Percentiles rank a stretch among this genome's conserved stretches.
Evolutionary conservation across 2,888 invertebrate genomes (phyloP).

Genomic region (Melanargia galathea): DNA sequence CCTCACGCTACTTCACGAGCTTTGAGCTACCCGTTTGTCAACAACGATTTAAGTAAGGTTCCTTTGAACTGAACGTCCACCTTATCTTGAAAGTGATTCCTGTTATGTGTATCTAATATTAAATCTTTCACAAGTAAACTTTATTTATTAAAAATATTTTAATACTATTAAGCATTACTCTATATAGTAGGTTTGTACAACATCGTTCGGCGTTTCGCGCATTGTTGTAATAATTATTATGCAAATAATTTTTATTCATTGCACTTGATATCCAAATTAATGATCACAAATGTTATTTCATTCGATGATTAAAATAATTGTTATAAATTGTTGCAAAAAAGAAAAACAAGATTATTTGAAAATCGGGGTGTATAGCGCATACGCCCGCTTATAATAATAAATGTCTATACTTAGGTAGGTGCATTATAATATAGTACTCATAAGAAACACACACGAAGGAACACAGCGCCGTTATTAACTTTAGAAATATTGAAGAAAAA

Average conservation of each 20-base stretch:
- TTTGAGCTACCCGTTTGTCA: slow-evolving; percentile 41
- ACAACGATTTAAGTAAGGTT: slow-evolving; percentile 33
- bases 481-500: slow-evolving; percentile 47
- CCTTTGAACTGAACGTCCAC: slow-evolving; percentile 3
- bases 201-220: not conserved
- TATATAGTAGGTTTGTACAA: not conserved
- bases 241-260: not conserved
- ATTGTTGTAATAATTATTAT: slow-evolving; percentile 8
- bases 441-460: slow-evolving; percentile 16
- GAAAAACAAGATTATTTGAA: slow-evolving; percentile 1
- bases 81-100: not conserved
- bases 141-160: not conserved
- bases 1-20: slow-evolving; percentile 47
- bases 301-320: not conserved
- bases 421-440: slow-evolving; percentile 16
- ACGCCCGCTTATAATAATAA: slow-evolving; percentile 4
- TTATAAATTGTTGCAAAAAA: not conserved
- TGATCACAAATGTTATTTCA: slow-evolving; percentile 6
- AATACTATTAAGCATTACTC: not conserved
- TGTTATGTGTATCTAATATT: not conserved
- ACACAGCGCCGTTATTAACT: slow-evolving; percentile 41
- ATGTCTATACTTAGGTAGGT: not conserved
- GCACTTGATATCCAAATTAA: slow-evolving; percentile 11
- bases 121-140: not conserved
- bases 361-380: not conserved